phyloP scores from a whole-genome alignment of 2,797 vertebrate genomes.

The Protonibea diacanthus region DNA sequence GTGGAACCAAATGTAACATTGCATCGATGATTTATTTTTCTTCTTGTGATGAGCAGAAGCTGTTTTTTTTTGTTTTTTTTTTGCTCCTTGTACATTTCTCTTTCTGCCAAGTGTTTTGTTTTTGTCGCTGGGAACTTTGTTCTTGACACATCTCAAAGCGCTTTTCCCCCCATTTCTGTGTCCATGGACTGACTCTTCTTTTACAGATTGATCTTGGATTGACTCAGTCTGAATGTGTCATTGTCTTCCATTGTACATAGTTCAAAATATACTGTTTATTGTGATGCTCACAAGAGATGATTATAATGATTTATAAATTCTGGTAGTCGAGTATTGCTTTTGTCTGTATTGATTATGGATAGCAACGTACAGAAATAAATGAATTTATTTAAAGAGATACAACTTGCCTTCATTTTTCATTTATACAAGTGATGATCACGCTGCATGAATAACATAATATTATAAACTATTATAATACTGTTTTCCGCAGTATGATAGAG shows the following conservation, averaged over 20 bases:
- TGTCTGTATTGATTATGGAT: slow-evolving; percentile 85
- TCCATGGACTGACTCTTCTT: slow-evolving; percentile 82
- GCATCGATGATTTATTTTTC: slow-evolving; percentile 76
- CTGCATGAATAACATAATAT: background rate
- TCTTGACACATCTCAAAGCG: slow-evolving; percentile 86
- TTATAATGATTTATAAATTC: slow-evolving; percentile 73
- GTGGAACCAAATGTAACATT: slow-evolving; percentile 95
- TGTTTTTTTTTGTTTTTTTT: slow-evolving; percentile 74
- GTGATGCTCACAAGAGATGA: slow-evolving; percentile 80
- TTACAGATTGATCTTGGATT: slow-evolving; percentile 49
- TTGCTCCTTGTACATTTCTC: slow-evolving; percentile 89
- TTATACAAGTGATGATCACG: background rate
- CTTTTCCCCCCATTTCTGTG: slow-evolving; percentile 72
- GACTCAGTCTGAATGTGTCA: slow-evolving; percentile 73
- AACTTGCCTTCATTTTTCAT: slow-evolving; percentile 8
- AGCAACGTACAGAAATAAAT: slow-evolving; percentile 84
- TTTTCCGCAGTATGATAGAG: no score
- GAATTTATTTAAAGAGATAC: slow-evolving; percentile 81
- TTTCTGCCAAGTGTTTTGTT: slow-evolving; percentile 88
- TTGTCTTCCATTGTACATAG: slow-evolving; percentile 87
- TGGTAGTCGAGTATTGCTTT: slow-evolving; percentile 82
- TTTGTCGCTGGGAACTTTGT: slow-evolving; percentile 82
- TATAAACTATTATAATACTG: no score
- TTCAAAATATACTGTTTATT: slow-evolving; percentile 76
- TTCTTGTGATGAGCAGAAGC: slow-evolving; percentile 71